phyloP scores from a whole-genome alignment of 2,797 vertebrate genomes.

The Pelobates cultripes region DNA sequence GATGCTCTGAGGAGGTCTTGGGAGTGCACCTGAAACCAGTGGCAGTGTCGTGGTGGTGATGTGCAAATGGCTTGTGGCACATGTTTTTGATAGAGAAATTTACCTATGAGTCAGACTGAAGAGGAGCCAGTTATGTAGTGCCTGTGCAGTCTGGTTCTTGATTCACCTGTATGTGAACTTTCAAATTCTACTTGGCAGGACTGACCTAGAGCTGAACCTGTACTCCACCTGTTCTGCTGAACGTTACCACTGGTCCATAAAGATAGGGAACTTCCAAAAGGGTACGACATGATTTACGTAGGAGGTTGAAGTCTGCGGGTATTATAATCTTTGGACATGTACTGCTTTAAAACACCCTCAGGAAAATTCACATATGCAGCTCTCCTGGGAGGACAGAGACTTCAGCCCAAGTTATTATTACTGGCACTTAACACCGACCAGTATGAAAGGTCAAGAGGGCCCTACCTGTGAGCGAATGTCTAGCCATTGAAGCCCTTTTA shows the following conservation, averaged over 20 bases:
- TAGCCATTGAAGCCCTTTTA: no score
- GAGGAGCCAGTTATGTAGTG: not conserved
- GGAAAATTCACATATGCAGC: no score
- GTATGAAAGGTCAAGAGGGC: no score
- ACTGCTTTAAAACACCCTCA: no score
- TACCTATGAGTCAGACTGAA: slow-evolving; percentile 24
- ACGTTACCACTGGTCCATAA: slow-evolving; percentile 65
- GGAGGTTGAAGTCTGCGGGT: no score
- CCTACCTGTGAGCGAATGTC: no score
- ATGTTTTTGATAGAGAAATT: slow-evolving; percentile 31
- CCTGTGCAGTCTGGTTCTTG: slow-evolving; percentile 70
- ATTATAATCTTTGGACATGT: no score
- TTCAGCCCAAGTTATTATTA: no score
- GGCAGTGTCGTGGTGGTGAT: slow-evolving; percentile 41
- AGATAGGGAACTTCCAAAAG: slow-evolving; percentile 65
- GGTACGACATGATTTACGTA: slow-evolving; percentile 52
- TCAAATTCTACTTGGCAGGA: slow-evolving; percentile 79
- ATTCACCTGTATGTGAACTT: slow-evolving; percentile 92
- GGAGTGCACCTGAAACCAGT: slow-evolving; percentile 17
- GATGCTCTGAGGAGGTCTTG: not conserved
- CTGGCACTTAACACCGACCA: no score
- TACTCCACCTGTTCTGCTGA: slow-evolving; percentile 64
- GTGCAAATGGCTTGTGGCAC: slow-evolving; percentile 37
- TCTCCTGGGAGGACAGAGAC: no score
- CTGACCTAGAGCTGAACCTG: slow-evolving; percentile 84